Evolutionary conservation across 2,113 vertebrate species (phyloP).

Genomic region (Catharus fuscescens): DNA sequence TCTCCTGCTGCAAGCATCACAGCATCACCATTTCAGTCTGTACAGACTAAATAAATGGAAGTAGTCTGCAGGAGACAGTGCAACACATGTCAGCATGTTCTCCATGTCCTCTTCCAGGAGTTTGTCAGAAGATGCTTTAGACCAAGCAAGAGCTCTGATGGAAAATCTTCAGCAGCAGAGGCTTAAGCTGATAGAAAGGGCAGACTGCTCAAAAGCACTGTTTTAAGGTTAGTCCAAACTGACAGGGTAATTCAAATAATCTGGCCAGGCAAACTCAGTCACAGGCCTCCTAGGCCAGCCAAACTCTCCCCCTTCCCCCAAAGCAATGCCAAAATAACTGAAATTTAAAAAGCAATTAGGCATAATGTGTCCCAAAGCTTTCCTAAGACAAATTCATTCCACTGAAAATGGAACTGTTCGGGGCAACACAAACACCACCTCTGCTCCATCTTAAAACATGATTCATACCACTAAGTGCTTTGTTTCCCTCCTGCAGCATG

Average conservation of each 20-base stretch:
- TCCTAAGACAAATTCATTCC: neutral
- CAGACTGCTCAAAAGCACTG: neutral
- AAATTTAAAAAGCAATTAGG: neutral
- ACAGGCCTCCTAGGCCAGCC: neutral
- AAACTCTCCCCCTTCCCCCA: neutral
- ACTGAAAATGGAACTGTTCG: neutral
- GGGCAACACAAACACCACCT: neutral
- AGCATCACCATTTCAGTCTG: neutral
- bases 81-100: neutral
- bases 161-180: neutral
- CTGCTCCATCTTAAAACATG: slow-evolving; percentile 1
- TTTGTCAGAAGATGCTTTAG: neutral
- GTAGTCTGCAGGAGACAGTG: neutral
- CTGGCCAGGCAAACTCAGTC: neutral
- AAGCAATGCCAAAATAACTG: neutral
- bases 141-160: neutral
- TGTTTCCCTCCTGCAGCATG: neutral
- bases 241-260: neutral
- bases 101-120: neutral
- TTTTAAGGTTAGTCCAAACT: neutral
- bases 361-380: neutral
- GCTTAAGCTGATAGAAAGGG: neutral
- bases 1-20: neutral
- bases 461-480: slow-evolving; percentile 40
- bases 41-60: neutral